Base-by-base conservation (phyloP, 1,140 invertebrate genomes). In the Drosophila baimaii region DNA sequence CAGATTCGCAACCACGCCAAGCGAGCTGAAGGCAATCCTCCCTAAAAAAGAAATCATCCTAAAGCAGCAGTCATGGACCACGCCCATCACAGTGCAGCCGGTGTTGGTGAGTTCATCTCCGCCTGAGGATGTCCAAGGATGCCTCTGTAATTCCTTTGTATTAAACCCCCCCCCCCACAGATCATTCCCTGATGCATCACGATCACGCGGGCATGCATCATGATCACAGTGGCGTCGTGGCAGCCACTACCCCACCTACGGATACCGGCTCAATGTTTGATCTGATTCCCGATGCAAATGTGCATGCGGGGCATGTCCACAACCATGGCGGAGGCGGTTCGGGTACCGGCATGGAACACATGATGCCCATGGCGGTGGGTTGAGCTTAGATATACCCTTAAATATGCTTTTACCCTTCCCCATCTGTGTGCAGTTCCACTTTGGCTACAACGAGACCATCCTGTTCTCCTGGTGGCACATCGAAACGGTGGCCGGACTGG, bases 401-500 rank as follows among this genome's bases (percentile, higher is more conserved):
- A n/a, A n/a, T n/a, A n/a, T n/a, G n/a, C n/a, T n/a, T n/a, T n/a
- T n/a, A n/a, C 0, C 7, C 5, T 1, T 8, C 10, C 2, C 7
- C 3, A 4, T n/a, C 13, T 37, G 0, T 33, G 2, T 13, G 1
- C 93, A 95, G 93, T 98, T 98, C 91, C 96, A 98, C 90, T 94
- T 95, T 71, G 95, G 96, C 3, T 95, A 94, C 44, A 93, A 93
- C 56, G 95, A 96, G 88, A 94, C 94, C 21, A 95, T 97, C 70
- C 93, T 98, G 10, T 98, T 98, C 92, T 94, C 95, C 43, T 94
- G 93, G 29, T 98, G 97, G 97, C 94, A 94, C 85, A 95, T 96
- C 37, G 93, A 94, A 12, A 95, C 94, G 5, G 92, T 95, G n/a
- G 93, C 94, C 37, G 95, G 96, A 31, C 93, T 98, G 59, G 93